These are phyloP conservation scores for Lindbergichthys nudifrons DNA, from an alignment of 2,797 vertebrate genomes.

Conservation along the genomic window DNA sequence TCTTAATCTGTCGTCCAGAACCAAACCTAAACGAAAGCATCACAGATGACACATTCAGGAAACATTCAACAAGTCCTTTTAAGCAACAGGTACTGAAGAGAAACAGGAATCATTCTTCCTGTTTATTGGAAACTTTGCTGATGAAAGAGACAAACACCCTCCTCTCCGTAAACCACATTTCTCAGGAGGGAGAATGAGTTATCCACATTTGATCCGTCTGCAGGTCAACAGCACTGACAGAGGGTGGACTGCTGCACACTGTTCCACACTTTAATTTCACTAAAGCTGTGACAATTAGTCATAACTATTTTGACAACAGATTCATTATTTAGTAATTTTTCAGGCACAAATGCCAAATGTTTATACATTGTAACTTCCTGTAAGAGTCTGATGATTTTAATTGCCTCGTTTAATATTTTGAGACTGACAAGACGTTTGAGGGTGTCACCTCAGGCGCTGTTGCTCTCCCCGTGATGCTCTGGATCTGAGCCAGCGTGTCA, in stretches of 20 bases:
- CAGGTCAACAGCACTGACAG: conserved; percentile 10
- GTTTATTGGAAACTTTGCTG: background rate
- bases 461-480: background rate
- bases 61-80: background rate
- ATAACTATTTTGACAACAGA: background rate
- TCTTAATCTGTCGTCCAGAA: background rate
- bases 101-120: background rate
- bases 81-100: conserved; percentile 2
- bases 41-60: background rate
- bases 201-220: conserved; percentile 14
- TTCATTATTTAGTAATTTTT: background rate
- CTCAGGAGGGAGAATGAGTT: background rate
- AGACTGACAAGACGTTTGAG: background rate
- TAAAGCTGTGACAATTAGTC: conserved; percentile 17
- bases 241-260: conserved; percentile 8
- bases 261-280: conserved; percentile 1
- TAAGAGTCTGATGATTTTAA: background rate
- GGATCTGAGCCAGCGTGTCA: background rate
- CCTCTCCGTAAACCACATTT: conserved; percentile 17
- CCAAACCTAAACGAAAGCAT: background rate
- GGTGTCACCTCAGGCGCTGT: background rate
- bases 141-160: background rate
- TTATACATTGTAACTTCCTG: background rate
- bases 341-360: background rate
- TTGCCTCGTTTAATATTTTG: background rate